These are phyloP conservation scores for Hylaeus volcanicus DNA, from an alignment of 1,140 invertebrate genomes.

Conservation along the genomic window DNA sequence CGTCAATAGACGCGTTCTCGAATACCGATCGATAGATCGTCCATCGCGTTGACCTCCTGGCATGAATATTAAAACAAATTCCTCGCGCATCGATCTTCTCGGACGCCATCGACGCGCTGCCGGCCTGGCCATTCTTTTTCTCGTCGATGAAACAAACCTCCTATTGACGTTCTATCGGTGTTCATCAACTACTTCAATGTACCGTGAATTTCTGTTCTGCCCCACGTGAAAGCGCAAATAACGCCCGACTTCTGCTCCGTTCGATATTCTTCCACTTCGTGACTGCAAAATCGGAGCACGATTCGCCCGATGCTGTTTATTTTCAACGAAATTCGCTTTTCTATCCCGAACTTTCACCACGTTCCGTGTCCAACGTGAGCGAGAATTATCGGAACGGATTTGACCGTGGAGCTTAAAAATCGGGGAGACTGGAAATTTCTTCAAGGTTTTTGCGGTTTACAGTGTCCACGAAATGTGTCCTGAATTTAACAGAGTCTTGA, in stretches of 20 bases:
- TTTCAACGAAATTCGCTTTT: neutral
- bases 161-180: conserved; percentile 23
- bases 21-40: conserved; percentile 18
- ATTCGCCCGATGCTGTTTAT: neutral
- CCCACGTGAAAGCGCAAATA: neutral
- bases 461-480: too few species aligned
- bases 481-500: too few species aligned
- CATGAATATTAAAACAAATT: conserved; percentile 47
- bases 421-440: too few species aligned
- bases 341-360: neutral
- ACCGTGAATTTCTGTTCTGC: conserved; percentile 13
- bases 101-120: neutral
- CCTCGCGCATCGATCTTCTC: conserved; percentile 33
- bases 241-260: neutral
- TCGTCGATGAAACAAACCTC: neutral
- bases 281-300: neutral
- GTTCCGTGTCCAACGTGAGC: too few species aligned
- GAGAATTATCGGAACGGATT: too few species aligned
- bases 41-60: conserved; percentile 12
- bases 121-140: conserved; percentile 13
- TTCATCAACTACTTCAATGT: conserved; percentile 28
- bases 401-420: too few species aligned
- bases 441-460: too few species aligned
- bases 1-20: conserved; percentile 11
- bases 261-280: neutral